These are phyloP conservation scores for Micropoecilia bifurca DNA, from an alignment of 2,797 vertebrate genomes.

Conservation along the genomic window DNA sequence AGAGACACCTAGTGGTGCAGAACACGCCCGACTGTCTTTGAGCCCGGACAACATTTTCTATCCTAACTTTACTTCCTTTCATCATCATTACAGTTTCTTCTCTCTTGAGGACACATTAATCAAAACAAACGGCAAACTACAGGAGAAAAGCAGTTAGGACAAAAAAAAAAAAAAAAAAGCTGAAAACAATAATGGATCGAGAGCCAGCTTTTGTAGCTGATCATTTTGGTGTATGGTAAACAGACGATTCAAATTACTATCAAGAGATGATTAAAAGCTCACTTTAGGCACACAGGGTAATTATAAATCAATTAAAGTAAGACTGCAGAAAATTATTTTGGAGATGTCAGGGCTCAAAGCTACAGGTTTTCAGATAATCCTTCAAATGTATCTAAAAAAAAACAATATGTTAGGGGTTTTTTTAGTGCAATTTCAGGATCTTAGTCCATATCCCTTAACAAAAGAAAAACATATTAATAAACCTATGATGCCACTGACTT, in stretches of 20 bases:
- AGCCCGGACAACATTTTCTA: constrained; percentile 26
- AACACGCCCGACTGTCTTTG: constrained; percentile 12
- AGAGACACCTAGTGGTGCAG: constrained; percentile 78
- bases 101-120: constrained; percentile 62
- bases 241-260: constrained; percentile 56
- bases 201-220: constrained; percentile 48
- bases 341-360: constrained; percentile 22
- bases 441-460: not conserved
- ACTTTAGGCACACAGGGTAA: constrained; percentile 62
- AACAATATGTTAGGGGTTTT: not conserved
- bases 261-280: constrained; percentile 65
- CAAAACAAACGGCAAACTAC: constrained; percentile 60
- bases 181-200: constrained; percentile 65
- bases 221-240: constrained; percentile 46
- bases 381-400: not conserved
- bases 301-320: constrained; percentile 73
- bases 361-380: not conserved
- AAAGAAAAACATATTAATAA: constrained; percentile 20
- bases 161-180: constrained; percentile 36
- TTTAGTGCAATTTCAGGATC: not conserved
- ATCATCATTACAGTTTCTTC: constrained; percentile 21
- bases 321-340: constrained; percentile 48
- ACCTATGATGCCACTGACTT: constrained; percentile 43
- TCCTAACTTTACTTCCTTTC: constrained; percentile 36
- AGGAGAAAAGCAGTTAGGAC: constrained; percentile 20